Base-by-base conservation (phyloP, 2,797 vertebrate species). In the Gallinago nigripennis region DNA sequence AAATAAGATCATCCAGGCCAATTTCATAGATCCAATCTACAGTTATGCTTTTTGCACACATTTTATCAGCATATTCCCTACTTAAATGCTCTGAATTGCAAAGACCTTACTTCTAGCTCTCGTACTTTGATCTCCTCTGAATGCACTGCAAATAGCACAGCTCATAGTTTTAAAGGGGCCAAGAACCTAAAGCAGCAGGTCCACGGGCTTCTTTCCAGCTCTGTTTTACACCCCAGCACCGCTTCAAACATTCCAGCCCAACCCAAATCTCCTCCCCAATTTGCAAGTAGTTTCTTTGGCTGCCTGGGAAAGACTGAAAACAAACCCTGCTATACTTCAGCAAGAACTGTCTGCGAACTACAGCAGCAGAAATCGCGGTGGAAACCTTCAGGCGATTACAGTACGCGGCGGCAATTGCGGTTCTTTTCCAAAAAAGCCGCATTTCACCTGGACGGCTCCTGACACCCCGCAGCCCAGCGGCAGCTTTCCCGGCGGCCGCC, bases 341-440 rank as follows among this genome's bases (percentile, higher is more conserved):
- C 1, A 4, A 28, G 10, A 24, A 6, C 4, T 11, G 30, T 4
- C 19, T 6, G 7, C 4, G 18, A 50, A 17, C 19, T 2, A 8
- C 25, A 3, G 11, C 37, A 25, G 15, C 37, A 23, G 23, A 16
- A 43, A 24, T 1, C 6, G 8, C 1, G 5, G 12, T 9, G 57
- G 43, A 19, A 31, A 30, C 4, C 37, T 8, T 9, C 1, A 4
- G 3, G 45, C 13, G 5, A 31, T 3, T 5, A 6, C 30, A 27
- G 39, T 1, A 11, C 15, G 4, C 6, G 6, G 16, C 1, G 4
- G 33, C 5, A 8, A 30, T 24, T 8, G 0, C 1, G 16, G 13
- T 4, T 17, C 31, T 1, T 2, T 13, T 39, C 21, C 43, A 15
- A 12, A 24, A 24, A 12, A 5, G 37, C 46, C 8, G 4, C 43